A percentile compares a stretch with the other conserved stretches of the same genome.
phyloP scores from a whole-genome alignment of 2,888 invertebrate genomes.

The Sacculina carcini region DNA sequence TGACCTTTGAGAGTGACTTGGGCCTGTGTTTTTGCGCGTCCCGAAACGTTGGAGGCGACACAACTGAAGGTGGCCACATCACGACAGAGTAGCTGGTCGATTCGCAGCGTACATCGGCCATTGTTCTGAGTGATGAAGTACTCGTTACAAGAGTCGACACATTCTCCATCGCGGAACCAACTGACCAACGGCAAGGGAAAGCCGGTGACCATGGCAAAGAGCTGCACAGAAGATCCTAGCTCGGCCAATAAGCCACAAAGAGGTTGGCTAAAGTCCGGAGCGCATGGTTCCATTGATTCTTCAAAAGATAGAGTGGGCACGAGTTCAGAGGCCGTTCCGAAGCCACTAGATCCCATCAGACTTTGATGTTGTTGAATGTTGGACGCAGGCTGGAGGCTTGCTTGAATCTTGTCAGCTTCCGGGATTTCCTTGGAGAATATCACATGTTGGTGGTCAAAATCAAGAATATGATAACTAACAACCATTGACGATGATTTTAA shows the following conservation, averaged over 20 bases:
- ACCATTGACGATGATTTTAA: too few species aligned
- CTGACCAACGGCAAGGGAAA: slow-evolving; percentile 51
- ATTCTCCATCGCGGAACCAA: slow-evolving; percentile 43
- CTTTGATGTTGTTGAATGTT: too few species aligned
- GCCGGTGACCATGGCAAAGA: slow-evolving; percentile 33
- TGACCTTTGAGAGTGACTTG: slow-evolving; percentile 38
- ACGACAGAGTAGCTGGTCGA: slow-evolving; percentile 36
- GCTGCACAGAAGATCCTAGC: slow-evolving; percentile 35
- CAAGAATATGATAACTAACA: too few species aligned
- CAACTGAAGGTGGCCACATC: slow-evolving; percentile 44
- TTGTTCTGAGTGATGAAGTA: slow-evolving; percentile 54
- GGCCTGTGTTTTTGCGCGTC: slow-evolving; percentile 35
- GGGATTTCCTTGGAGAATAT: too few species aligned
- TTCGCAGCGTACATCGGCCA: slow-evolving; percentile 43
- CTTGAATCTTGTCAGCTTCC: too few species aligned
- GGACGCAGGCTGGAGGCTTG: too few species aligned
- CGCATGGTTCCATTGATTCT: too few species aligned
- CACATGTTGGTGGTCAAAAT: too few species aligned
- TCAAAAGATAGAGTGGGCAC: too few species aligned
- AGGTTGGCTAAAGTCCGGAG: too few species aligned
- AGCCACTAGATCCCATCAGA: too few species aligned
- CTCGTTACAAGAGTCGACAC: slow-evolving; percentile 41
- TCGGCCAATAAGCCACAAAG: slow-evolving; percentile 32
- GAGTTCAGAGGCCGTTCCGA: too few species aligned
- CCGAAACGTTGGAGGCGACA: slow-evolving; percentile 37